Conservation (phyloP, 2,888 invertebrate species). For the Xylota segnis region DNA sequence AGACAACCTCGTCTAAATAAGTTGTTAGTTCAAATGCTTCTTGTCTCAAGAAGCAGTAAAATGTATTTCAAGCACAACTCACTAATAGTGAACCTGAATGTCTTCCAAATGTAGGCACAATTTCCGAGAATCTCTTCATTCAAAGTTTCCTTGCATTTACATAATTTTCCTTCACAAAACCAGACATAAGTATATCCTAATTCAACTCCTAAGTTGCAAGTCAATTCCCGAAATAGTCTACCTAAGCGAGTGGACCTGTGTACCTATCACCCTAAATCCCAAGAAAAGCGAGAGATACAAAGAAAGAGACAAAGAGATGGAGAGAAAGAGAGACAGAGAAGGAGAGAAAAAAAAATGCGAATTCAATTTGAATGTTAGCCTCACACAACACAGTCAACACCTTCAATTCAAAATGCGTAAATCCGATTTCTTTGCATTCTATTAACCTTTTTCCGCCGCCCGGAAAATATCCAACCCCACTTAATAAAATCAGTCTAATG, state of each 20-base stretch:
- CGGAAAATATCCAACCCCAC: constrained; percentile 65
- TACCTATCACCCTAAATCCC: constrained; percentile 4
- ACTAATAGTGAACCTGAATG: no score
- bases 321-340: not conserved
- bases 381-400: constrained; percentile 55
- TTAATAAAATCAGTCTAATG: constrained; percentile 75
- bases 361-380: constrained; percentile 48
- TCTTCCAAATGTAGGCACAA: no score
- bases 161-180: not conserved
- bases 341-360: constrained; percentile 13
- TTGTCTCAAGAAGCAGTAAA: no score
- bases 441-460: constrained; percentile 48
- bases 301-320: not conserved
- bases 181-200: not conserved
- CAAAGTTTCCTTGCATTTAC: not conserved
- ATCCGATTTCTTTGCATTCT: constrained; percentile 71
- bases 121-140: not conserved
- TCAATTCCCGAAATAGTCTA: constrained; percentile 16
- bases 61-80: no score
- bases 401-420: constrained; percentile 70
- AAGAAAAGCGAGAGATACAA: no score
- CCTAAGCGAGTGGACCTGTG: constrained; percentile 12
- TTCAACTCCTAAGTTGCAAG: constrained; percentile 1
- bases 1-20: no score
- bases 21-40: no score